Evolutionary conservation across 2,113 vertebrate genomes (phyloP), one percentile per base, ranked within the genome.

Genomic region (Australoheros scitulus): DNA sequence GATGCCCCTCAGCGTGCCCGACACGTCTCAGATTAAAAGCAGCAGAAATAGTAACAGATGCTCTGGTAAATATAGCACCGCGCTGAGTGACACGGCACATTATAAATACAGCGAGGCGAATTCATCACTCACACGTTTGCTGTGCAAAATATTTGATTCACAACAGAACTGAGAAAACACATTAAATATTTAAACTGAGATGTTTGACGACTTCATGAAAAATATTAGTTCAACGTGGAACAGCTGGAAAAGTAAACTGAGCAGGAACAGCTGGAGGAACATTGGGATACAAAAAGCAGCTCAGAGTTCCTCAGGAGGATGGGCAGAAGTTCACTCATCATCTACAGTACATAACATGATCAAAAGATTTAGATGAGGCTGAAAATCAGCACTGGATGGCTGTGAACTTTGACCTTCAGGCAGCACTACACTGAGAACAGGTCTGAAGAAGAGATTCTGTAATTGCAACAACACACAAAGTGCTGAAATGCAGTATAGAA

Each of bases 51-150:
- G 81, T 14, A 50, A 14, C 2, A 29, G 56, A 64, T 32, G 72
- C 9, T 20, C 32, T 61, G 65, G 76, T 88, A 90, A 86, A 93
- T 81, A 64, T 82, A 89, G 56, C 59, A 32, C 75, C 26, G 57
- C 77, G 74, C 65, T 10, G 59, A 76, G 63, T 89, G 68, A 79
- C 76, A 81, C 22, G 26, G 82, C 52, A 63, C 47, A 83, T 80
- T 60, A 50, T 61, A 59, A 47, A 43, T 58, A 52, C n/a, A 32
- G 20, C 63, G 26, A 32, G 43, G 29, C 52, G 65, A 2, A 3
- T 14, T 52, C 17, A n/a, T 13, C 65, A 20, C 24, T 50, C 41
- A 63, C 13, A 59, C 60, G 43, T 60, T 18, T 59, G 0, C 41
- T 68, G 64, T 68, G 43, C 26, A 41, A 11, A 41, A 41, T 11